A percentile compares a stretch with the other conserved stretches of the same genome.
These are phyloP conservation scores for Scotopteryx bipunctaria DNA, from an alignment of 2,888 invertebrate genomes.

Conservation along the genomic window DNA sequence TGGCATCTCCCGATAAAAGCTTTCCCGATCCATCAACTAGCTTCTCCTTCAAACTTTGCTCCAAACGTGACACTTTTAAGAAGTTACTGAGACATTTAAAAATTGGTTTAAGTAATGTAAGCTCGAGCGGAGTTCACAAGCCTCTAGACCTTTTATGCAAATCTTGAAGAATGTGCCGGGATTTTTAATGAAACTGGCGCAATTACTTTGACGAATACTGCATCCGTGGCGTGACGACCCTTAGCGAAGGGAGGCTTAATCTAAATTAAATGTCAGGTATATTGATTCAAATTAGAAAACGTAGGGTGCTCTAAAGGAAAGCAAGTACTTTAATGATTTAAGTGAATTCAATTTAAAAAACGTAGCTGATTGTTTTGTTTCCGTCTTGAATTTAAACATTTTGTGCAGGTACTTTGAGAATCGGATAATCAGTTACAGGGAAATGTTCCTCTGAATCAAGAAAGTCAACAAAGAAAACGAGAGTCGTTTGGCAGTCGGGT, in stretches of 20 bases:
- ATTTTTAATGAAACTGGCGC: slow-evolving; percentile 75
- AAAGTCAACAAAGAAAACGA: slow-evolving; percentile 12
- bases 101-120: slow-evolving; percentile 60
- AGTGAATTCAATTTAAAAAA: slow-evolving; percentile 6
- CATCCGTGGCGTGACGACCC: slow-evolving; percentile 59
- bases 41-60: slow-evolving; percentile 42
- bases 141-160: slow-evolving; percentile 75
- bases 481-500: slow-evolving; percentile 14
- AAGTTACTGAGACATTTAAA: slow-evolving; percentile 59
- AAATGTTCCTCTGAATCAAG: slow-evolving; percentile 2
- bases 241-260: slow-evolving; percentile 42
- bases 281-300: slow-evolving; percentile 57
- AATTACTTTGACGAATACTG: slow-evolving; percentile 75
- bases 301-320: slow-evolving; percentile 28
- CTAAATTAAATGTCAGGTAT: slow-evolving; percentile 53
- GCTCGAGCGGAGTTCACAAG: slow-evolving; percentile 48
- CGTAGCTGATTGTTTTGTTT: slow-evolving; percentile 4
- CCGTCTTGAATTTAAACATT: not conserved
- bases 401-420: not conserved
- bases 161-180: slow-evolving; percentile 76
- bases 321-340: slow-evolving; percentile 9
- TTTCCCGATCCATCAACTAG: slow-evolving; percentile 21
- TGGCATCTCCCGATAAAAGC: slow-evolving; percentile 12
- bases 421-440: slow-evolving; percentile 1
- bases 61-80: slow-evolving; percentile 52